Conservation (phyloP, 1,140 invertebrate genomes). For the Psilanteris sp. region DNA sequence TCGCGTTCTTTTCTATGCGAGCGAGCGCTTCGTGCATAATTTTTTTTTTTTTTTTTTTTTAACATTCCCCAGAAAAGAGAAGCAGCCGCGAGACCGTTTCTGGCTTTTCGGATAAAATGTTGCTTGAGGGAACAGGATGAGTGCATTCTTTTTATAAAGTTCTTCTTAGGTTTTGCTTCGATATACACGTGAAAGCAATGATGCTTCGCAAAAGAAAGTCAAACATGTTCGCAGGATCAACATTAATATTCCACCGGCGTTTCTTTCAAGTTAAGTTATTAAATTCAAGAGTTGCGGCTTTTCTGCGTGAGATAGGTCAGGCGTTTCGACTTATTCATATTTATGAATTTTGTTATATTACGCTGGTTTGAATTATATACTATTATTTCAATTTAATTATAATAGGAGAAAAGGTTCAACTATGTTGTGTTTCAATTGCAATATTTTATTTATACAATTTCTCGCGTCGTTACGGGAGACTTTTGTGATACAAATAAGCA, state of each 20-base stretch:
- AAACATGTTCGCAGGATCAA: conserved; percentile 4
- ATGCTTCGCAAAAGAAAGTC: conserved; percentile 4
- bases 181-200: not conserved
- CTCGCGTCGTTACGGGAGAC: too few relatives aligned
- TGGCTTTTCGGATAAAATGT: conserved; percentile 36
- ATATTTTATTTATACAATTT: too few relatives aligned
- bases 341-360: too few relatives aligned
- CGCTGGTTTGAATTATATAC: too few relatives aligned
- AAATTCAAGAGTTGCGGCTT: not conserved
- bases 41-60: too few relatives aligned
- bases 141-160: conserved; percentile 9
- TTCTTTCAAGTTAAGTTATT: not conserved
- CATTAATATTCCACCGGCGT: conserved; percentile 1
- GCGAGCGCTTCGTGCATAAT: conserved; percentile 21
- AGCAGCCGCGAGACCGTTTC: conserved; percentile 4
- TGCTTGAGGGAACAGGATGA: conserved; percentile 17
- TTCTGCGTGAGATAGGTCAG: not conserved
- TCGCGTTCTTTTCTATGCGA: conserved; percentile 38
- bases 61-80: conserved; percentile 21
- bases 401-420: too few relatives aligned
- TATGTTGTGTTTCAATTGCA: too few relatives aligned
- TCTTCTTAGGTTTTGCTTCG: conserved; percentile 29
- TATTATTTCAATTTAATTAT: too few relatives aligned
- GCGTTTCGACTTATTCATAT: too few relatives aligned
- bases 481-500: too few relatives aligned